Evolutionary conservation across 1,140 invertebrate species (phyloP), one percentile per base, ranked within the genome.

Genomic region (Hydropsyche tenuis): DNA sequence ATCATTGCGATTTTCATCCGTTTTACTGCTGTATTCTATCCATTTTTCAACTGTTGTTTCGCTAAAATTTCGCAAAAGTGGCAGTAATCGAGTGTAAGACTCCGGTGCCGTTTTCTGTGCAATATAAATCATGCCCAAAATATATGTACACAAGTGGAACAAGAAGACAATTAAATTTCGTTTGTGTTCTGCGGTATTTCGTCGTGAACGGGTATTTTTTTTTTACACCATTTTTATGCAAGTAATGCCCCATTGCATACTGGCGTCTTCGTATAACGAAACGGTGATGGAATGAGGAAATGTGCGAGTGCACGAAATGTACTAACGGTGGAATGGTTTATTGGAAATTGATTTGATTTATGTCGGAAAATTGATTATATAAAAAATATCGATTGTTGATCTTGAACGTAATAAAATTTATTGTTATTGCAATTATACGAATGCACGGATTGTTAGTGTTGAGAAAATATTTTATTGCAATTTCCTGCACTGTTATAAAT

Each of bases 251-350:
- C 48, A 53, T 53, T 53, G 20, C 48, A 20, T 16, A 18, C 9
- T 5, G 20, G 18, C 20, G 16, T 53, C 48, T 18, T 53, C 48
- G 20, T 16, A 18, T 37, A 37, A 18, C 20, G 48, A 18, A 53
- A 53, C 48, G 20, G n/a, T 53, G n/a, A 53, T 18, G 20, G 48
- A 53, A 53, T 53, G 48, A 53, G 48, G 48, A 53, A 53, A 16
- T 2, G 48, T 18, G 6, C 16, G 48, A 2, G 14, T 48, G 46
- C 2, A 18, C 16, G 48, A 37, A 37, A 37, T 37, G n/a, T n/a
- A n/a, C n/a, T n/a, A n/a, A n/a, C 30, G 30, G 30, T 37, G 30
- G 9, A 37, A 37, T 37, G 3, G 30, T 37, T 3, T 37, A 37
- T 37, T 37, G 30, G 9, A n/a, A n/a, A n/a, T n/a, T n/a, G n/a